Percentiles rank a stretch among this genome's conserved stretches.
These are phyloP conservation scores for Cecropterus lyciades DNA, from an alignment of 1,140 invertebrate species.

Conservation along the genomic window DNA sequence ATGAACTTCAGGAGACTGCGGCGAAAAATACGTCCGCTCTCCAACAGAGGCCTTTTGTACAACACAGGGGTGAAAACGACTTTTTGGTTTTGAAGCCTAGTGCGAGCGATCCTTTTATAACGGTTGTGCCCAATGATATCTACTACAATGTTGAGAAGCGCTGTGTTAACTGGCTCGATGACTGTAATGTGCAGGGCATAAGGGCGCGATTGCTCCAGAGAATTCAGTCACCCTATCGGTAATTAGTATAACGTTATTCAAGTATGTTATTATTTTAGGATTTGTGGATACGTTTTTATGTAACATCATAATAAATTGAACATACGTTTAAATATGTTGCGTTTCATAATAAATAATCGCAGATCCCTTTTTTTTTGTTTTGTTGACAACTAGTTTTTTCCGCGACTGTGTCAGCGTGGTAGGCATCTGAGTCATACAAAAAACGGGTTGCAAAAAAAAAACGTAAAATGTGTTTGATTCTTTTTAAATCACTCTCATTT, in stretches of 20 bases:
- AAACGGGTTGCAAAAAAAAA: too few species aligned
- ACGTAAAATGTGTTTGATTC: too few species aligned
- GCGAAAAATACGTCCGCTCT: constrained; percentile 51
- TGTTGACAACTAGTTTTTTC: too few species aligned
- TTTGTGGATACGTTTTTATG: too few species aligned
- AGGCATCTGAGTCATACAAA: too few species aligned
- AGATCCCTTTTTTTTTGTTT: too few species aligned
- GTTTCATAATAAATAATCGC: too few species aligned
- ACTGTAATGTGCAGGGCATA: constrained; percentile 62
- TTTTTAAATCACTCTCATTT: too few species aligned
- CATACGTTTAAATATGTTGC: too few species aligned
- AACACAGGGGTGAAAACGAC: constrained; percentile 57
- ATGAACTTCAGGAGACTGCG: constrained; percentile 52
- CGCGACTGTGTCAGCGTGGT: too few species aligned
- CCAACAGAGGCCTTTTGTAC: constrained; percentile 50
- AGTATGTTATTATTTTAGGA: too few species aligned
- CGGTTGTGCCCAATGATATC: constrained; percentile 65
- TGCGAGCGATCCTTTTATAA: constrained; percentile 49
- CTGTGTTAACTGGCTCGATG: constrained; percentile 71
- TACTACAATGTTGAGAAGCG: constrained; percentile 69
- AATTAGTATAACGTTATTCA: not conserved
- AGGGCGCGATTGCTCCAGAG: constrained; percentile 48
- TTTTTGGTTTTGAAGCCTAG: constrained; percentile 52
- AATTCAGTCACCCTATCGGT: constrained; percentile 43
- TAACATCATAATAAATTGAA: too few species aligned